phyloP scores from a whole-genome alignment of 2,888 invertebrate species.

The Syrphus vitripennis region DNA sequence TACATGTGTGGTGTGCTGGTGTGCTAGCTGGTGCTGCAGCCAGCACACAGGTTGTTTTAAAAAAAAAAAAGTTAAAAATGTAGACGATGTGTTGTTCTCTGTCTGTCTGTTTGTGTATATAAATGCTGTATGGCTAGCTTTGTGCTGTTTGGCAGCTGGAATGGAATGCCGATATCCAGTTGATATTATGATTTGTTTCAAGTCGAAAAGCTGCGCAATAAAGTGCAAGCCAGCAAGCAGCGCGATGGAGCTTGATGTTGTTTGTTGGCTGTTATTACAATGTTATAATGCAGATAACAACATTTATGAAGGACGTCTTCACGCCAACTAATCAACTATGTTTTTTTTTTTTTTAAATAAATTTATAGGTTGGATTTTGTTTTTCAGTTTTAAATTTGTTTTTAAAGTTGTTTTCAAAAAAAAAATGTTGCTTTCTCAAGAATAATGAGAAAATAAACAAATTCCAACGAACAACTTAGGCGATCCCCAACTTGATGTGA shows the following conservation, averaged over 20 bases:
- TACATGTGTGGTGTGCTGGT: slow-evolving; percentile 23
- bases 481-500: too few relatives aligned
- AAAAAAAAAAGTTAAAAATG: not conserved
- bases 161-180: slow-evolving; percentile 70
- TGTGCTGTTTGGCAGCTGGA: slow-evolving; percentile 48
- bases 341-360: not conserved
- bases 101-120: not conserved
- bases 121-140: not conserved
- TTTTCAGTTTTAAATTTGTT: not conserved
- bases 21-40: not conserved
- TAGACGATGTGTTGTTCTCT: not conserved
- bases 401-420: not conserved
- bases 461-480: too few relatives aligned
- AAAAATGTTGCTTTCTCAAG: not conserved
- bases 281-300: slow-evolving; percentile 45
- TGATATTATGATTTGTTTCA: slow-evolving; percentile 67
- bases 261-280: slow-evolving; percentile 59
- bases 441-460: not conserved
- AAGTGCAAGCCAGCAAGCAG: slow-evolving; percentile 37
- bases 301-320: slow-evolving; percentile 69
- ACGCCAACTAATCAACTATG: slow-evolving; percentile 40
- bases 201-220: slow-evolving; percentile 67
- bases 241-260: slow-evolving; percentile 18
- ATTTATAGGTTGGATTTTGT: not conserved
- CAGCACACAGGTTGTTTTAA: slow-evolving; percentile 40